Conservation (phyloP, 2,888 invertebrate species). For the Petrolisthes cinctipes region DNA sequence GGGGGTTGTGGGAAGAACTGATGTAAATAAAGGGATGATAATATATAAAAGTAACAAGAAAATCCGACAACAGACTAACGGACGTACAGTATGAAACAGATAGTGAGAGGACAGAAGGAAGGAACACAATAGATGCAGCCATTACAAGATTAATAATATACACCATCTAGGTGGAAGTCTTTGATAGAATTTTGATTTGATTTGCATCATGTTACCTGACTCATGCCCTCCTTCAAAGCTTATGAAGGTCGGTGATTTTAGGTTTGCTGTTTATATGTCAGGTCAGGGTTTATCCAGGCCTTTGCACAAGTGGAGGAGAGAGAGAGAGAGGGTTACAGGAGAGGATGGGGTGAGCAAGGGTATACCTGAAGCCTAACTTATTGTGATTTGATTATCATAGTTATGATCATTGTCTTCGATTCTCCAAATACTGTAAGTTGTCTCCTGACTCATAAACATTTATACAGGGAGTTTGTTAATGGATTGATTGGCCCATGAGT, state of each 20-base stretch:
- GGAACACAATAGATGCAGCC: not conserved
- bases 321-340: not conserved
- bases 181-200: not conserved
- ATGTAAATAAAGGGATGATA: too few relatives aligned
- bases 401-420: too few relatives aligned
- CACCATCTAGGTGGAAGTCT: not conserved
- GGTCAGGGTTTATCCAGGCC: not conserved
- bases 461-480: too few relatives aligned
- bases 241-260: too few relatives aligned
- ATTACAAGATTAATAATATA: too few relatives aligned
- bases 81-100: not conserved
- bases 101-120: not conserved
- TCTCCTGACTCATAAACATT: too few relatives aligned
- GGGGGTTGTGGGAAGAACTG: not conserved
- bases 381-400: too few relatives aligned
- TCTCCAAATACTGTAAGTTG: too few relatives aligned
- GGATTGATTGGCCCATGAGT: too few relatives aligned
- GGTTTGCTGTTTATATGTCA: too few relatives aligned
- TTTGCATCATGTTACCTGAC: not conserved
- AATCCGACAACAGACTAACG: not conserved
- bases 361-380: too few relatives aligned
- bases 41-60: not conserved
- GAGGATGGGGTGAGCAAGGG: not conserved
- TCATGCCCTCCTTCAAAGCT: too few relatives aligned
- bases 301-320: not conserved